Evolutionary conservation across 2,113 vertebrate species (phyloP).

Genomic region (Hypocryptadius cinnamomeus): DNA sequence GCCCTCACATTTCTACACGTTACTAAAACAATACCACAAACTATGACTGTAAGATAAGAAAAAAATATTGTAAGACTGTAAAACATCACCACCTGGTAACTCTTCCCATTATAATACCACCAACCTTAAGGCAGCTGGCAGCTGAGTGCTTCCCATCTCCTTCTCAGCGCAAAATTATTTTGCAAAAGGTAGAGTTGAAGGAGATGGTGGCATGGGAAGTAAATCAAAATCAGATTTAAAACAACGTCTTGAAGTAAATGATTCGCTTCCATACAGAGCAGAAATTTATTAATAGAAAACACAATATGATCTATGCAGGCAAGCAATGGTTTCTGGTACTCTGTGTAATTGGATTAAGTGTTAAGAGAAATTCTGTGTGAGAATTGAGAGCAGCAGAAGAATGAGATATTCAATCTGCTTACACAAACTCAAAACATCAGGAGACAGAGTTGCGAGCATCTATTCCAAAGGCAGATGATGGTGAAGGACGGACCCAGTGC

Average conservation of each 20-base stretch:
- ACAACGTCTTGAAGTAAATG: slow-evolving; percentile 33
- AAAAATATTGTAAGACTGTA: not conserved
- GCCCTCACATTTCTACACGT: not conserved
- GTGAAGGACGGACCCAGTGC: not conserved
- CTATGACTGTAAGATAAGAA: not conserved
- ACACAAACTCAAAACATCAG: not conserved
- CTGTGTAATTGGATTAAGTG: not conserved
- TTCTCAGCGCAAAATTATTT: not conserved
- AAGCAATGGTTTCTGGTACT: not conserved
- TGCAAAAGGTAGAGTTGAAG: not conserved
- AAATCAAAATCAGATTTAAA: slow-evolving; percentile 2
- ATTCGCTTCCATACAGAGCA: slow-evolving; percentile 23
- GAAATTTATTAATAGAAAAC: slow-evolving; percentile 36
- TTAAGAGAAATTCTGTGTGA: slow-evolving; percentile 18
- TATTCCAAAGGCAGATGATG: not conserved
- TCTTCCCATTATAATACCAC: not conserved
- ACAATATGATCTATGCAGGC: not conserved
- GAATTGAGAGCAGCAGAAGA: not conserved
- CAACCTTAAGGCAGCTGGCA: not conserved
- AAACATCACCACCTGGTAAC: not conserved
- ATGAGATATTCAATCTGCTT: not conserved
- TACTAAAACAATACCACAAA: not conserved
- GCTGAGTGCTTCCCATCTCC: not conserved
- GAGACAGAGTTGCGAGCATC: not conserved
- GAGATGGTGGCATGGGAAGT: not conserved